Conservation (phyloP, 2,797 vertebrate species). For the Emys orbicularis region DNA sequence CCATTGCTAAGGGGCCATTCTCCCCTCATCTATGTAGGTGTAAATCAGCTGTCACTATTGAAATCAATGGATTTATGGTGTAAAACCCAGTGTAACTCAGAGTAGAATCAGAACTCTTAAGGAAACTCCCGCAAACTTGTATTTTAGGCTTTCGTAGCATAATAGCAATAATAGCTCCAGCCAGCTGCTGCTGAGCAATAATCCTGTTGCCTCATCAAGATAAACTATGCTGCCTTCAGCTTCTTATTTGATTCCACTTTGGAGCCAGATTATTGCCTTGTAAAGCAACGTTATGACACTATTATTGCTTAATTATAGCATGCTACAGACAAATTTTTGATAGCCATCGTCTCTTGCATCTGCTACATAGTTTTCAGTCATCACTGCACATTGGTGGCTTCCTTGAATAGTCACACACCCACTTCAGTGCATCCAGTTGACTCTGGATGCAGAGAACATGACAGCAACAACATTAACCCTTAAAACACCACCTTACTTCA, state of each 20-base stretch:
- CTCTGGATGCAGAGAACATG: conserved; percentile 4
- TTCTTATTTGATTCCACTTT: conserved; percentile 66
- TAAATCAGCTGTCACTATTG: background rate
- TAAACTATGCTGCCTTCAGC: conserved; percentile 52
- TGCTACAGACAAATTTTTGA: conserved; percentile 41
- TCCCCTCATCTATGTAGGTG: background rate
- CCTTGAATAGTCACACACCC: background rate
- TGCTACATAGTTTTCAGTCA: conserved; percentile 51
- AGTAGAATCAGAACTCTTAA: background rate
- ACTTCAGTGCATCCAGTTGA: background rate
- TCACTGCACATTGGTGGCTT: conserved; percentile 32
- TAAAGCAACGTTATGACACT: conserved; percentile 62
- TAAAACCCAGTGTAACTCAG: background rate
- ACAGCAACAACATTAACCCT: background rate
- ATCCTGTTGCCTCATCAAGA: conserved; percentile 47
- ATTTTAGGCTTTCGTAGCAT: conserved; percentile 45
- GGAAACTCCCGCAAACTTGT: background rate
- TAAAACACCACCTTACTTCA: background rate
- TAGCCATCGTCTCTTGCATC: conserved; percentile 44
- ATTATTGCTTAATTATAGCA: conserved; percentile 63
- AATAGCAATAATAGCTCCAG: conserved; percentile 18
- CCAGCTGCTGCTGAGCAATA: conserved; percentile 52
- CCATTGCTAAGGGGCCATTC: background rate
- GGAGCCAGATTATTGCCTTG: conserved; percentile 65
- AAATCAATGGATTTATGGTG: background rate